Conservation (phyloP, 2,797 vertebrate species). For the Dermochelys coriacea region DNA sequence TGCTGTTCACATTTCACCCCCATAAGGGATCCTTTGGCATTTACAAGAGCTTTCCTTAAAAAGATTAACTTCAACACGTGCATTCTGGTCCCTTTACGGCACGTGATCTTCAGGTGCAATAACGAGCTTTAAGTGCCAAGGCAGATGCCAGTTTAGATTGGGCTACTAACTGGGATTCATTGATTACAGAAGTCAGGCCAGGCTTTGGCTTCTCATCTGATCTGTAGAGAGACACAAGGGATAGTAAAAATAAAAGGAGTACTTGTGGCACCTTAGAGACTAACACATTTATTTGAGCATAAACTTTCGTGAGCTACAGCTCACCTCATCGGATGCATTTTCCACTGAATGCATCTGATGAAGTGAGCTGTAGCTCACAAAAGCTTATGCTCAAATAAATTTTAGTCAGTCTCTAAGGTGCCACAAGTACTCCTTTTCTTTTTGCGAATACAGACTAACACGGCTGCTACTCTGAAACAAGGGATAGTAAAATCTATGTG, state of each 20-base stretch:
- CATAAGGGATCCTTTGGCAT: not conserved
- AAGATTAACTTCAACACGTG: rapidly evolving
- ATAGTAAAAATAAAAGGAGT: no score
- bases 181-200: not conserved
- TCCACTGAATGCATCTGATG: no score
- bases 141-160: not conserved
- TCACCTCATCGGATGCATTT: no score
- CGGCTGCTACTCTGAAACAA: no score
- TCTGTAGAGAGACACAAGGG: not conserved
- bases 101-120: not conserved
- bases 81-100: not conserved
- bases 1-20: not conserved
- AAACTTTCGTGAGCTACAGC: no score
- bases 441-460: no score
- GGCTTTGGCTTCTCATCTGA: not conserved
- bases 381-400: no score
- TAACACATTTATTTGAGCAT: no score
- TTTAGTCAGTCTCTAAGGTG: no score
- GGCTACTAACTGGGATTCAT: not conserved
- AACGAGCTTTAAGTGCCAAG: not conserved
- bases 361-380: no score
- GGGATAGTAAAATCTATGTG: not conserved
- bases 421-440: no score
- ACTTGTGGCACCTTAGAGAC: no score
- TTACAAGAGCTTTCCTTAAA: not conserved